These are phyloP conservation scores for Drosophila meridionalis DNA, from an alignment of 2,888 invertebrate genomes.

Conservation along the genomic window DNA sequence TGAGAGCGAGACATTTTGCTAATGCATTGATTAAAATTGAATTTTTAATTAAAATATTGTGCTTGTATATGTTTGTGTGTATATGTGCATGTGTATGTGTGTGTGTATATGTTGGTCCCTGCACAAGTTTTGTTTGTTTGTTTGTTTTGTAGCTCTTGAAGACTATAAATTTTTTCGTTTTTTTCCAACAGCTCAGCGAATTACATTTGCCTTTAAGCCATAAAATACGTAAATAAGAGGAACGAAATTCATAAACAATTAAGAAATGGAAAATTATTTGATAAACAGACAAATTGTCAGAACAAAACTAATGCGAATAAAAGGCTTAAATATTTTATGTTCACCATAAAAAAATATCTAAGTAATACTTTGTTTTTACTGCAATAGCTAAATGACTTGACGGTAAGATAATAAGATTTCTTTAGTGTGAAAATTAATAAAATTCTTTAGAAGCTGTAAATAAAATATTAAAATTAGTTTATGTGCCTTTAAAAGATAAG, in stretches of 20 bases:
- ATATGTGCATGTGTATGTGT: slow-evolving; percentile 14
- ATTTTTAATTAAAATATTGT: slow-evolving; percentile 84
- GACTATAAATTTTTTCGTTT: neutral
- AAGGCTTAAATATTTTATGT: too few relatives aligned
- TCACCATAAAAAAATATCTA: neutral
- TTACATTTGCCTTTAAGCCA: slow-evolving; percentile 8
- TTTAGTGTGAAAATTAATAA: neutral
- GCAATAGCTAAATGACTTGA: neutral
- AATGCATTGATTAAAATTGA: slow-evolving; percentile 84
- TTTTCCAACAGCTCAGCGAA: slow-evolving; percentile 6
- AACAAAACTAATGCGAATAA: neutral
- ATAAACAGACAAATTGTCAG: neutral
- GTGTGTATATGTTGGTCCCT: slow-evolving; percentile 24
- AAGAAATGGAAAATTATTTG: neutral
- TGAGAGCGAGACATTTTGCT: slow-evolving; percentile 82
- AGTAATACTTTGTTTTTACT: neutral
- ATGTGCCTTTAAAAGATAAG: neutral
- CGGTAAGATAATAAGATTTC: neutral
- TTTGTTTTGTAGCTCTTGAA: slow-evolving; percentile 26
- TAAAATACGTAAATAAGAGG: neutral
- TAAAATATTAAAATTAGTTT: neutral
- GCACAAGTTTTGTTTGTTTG: slow-evolving; percentile 38
- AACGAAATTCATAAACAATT: neutral
- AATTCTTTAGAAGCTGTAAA: neutral
- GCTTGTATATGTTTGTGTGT: slow-evolving; percentile 32